Evolutionary conservation across 2,797 vertebrate genomes (phyloP), one percentile per base, ranked within the genome.

Genomic region (Oryzias dopingdopingensis): DNA sequence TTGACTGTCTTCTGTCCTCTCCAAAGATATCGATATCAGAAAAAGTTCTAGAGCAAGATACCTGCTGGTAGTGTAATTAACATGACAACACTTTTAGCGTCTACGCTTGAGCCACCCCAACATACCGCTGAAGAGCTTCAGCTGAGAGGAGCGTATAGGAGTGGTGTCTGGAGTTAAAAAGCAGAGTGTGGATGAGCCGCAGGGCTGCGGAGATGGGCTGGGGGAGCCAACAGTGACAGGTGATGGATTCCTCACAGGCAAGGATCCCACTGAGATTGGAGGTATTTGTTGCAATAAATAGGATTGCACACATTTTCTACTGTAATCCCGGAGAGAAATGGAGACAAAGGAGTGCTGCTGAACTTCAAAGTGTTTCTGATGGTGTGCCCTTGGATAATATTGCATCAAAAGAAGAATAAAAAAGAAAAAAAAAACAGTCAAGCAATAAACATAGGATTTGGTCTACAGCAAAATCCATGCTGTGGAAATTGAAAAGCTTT

Each of bases 251-350:
- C 67, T 62, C 68, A 45, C 55, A 68, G 72, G n/a, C 49, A 32
- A 46, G 65, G 42, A 67, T 66, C 68, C 57, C 41, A 14, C 51
- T 62, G 62, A 79, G 78, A 79, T 69, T 56, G 56, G 47, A 16
- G 46, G 56, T 67, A 72, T 88, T 74, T 83, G 68, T 74, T 61
- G 65, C 76, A 81, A 81, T 82, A 78, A 78, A 83, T 77, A 60
- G 76, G 80, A 81, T 80, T 77, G 64, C 57, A 72, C 57, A 53
- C 69, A 74, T 74, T 59, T 75, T 72, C 54, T 52, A 61, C 72
- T 67, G 67, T 79, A 83, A 83, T 79, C 80, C 65, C 18, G 32
- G 49, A 67, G 62, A 62, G 53, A 46, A 56, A 62, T 50, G 14
- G 16, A 61, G 56, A 52, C 60, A 53, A 56, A 52, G 70, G 55